phyloP scores from a whole-genome alignment of 2,888 invertebrate species.

The Chouioia cunea region DNA sequence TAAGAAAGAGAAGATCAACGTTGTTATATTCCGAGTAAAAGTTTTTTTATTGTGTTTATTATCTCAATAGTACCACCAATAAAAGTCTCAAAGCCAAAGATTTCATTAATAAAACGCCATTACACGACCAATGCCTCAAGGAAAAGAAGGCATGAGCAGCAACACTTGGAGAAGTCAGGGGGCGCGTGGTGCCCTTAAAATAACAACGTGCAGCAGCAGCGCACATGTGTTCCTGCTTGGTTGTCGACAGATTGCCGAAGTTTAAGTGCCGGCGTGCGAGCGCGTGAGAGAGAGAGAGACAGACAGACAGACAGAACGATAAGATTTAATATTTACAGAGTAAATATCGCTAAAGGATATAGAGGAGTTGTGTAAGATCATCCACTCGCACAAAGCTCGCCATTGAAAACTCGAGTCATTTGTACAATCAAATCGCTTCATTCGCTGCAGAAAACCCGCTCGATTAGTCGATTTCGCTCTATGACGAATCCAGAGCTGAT shows the following conservation, averaged over 20 bases:
- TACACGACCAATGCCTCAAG: conserved; percentile 4
- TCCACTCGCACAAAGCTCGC: conserved; percentile 17
- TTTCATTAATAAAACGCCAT: conserved; percentile 6
- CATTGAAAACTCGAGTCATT: conserved; percentile 37
- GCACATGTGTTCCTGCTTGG: conserved; percentile 12
- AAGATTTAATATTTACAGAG: conserved; percentile 41
- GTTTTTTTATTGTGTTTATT: too few species aligned
- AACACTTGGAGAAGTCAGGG: conserved; percentile 1
- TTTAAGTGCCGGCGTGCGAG: conserved; percentile 25
- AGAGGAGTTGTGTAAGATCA: conserved; percentile 4
- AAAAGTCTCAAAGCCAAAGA: not conserved
- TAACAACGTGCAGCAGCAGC: conserved; percentile 20
- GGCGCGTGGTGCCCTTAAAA: conserved; percentile 33
- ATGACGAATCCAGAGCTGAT: conserved; percentile 15
- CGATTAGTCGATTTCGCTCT: conserved; percentile 41
- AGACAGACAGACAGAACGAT: too few species aligned
- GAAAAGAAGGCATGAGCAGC: conserved; percentile 20
- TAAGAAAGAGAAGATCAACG: too few species aligned
- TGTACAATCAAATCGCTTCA: conserved; percentile 29
- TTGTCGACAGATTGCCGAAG: conserved; percentile 38
- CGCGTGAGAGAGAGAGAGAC: not conserved
- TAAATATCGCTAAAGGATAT: conserved; percentile 29
- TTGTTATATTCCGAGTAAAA: not conserved
- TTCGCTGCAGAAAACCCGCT: conserved; percentile 34
- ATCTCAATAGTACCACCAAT: not conserved